These are phyloP conservation scores for Pogoniulus pusillus DNA, from an alignment of 2,797 vertebrate species.

Conservation along the genomic window DNA sequence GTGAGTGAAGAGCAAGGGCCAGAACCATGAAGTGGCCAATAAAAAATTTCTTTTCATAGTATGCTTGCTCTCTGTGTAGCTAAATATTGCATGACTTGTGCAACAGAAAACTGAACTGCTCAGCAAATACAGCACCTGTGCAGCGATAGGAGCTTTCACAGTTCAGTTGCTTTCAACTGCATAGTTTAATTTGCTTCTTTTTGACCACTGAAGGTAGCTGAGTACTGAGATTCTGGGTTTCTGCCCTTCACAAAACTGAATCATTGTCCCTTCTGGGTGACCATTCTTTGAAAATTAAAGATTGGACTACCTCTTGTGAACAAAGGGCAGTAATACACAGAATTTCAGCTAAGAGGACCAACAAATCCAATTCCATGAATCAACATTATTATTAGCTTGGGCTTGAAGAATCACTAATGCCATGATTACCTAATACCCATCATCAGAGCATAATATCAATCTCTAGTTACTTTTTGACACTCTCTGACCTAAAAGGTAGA, in stretches of 20 bases:
- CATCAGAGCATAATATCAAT: neutral
- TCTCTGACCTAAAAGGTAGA: neutral
- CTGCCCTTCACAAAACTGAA: neutral
- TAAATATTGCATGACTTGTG: neutral
- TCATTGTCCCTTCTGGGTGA: neutral
- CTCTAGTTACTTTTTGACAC: constrained; percentile 21
- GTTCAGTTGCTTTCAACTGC: neutral
- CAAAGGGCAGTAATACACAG: neutral
- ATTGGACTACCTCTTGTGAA: neutral
- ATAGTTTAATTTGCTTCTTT: neutral
- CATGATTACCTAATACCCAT: neutral
- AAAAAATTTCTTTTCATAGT: neutral
- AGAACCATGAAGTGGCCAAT: neutral
- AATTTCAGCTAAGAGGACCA: neutral
- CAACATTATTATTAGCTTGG: neutral
- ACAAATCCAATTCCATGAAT: neutral
- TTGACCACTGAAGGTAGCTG: neutral
- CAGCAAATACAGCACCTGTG: neutral
- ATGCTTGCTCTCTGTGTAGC: neutral
- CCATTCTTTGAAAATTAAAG: neutral
- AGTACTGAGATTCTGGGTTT: neutral
- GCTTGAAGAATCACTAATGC: neutral
- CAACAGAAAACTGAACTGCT: neutral
- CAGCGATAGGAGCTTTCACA: neutral
- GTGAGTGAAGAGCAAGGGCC: neutral